Conservation (phyloP, 92 coral and sea anemone species). For the Anthopleura xanthogrammica region DNA sequence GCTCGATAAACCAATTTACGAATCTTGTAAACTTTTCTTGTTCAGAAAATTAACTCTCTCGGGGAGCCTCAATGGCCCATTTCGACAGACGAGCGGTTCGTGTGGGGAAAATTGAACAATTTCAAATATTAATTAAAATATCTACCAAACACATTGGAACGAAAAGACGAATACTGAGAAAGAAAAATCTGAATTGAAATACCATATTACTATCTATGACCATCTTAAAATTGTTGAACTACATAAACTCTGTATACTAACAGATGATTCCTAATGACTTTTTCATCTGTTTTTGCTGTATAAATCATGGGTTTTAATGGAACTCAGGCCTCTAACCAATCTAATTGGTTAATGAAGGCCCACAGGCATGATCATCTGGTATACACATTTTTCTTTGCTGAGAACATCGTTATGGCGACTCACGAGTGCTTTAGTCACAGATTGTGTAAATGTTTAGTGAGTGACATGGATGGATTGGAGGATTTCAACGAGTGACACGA, state of each 20-base stretch:
- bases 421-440: conserved; percentile 5
- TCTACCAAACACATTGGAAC: neutral
- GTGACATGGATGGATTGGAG: neutral
- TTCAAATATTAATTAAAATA: neutral
- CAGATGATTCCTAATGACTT: neutral
- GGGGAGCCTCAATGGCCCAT: neutral
- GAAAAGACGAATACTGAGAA: neutral
- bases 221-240: too few relatives aligned
- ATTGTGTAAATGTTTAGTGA: neutral
- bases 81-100: neutral
- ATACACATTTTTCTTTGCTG: neutral
- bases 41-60: neutral
- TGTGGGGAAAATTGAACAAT: neutral
- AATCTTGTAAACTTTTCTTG: neutral
- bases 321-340: neutral
- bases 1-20: conserved; percentile 3
- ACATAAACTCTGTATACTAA: too few relatives aligned
- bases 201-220: too few relatives aligned
- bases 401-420: neutral
- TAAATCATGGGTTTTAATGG: too few relatives aligned
- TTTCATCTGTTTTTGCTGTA: neutral
- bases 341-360: neutral
- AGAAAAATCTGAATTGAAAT: neutral
- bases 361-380: neutral
- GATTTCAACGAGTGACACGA: conserved; percentile 11